Percentiles rank a stretch among this genome's conserved stretches.
Evolutionary conservation across 2,113 vertebrate species (phyloP).

Genomic region (Pedetes capensis): DNA sequence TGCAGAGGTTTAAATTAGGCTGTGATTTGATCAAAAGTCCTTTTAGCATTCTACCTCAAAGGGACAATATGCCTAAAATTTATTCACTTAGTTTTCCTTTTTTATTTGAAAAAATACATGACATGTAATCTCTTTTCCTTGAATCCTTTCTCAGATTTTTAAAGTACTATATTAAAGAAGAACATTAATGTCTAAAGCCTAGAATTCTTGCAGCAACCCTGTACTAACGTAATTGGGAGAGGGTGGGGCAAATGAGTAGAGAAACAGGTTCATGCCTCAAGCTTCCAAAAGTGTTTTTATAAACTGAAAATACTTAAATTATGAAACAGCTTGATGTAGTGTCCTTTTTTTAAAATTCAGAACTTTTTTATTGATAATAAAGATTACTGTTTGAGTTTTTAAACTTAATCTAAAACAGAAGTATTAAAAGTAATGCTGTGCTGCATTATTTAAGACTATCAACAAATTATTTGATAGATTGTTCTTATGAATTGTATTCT

Average conservation of each 20-base stretch:
- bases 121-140: slow-evolving; percentile 76
- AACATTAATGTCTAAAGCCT: slow-evolving; percentile 76
- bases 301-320: slow-evolving; percentile 85
- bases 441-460: slow-evolving; percentile 81
- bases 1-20: slow-evolving; percentile 75
- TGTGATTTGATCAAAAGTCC: slow-evolving; percentile 80
- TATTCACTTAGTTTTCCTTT: slow-evolving; percentile 79
- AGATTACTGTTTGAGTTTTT: slow-evolving; percentile 83
- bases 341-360: slow-evolving; percentile 84
- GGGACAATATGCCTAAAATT: slow-evolving; percentile 75
- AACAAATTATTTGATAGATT: slow-evolving; percentile 84
- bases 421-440: slow-evolving; percentile 82
- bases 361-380: slow-evolving; percentile 83
- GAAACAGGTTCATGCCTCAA: slow-evolving; percentile 80
- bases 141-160: slow-evolving; percentile 68
- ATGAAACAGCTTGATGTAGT: slow-evolving; percentile 82
- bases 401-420: slow-evolving; percentile 80
- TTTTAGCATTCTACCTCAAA: slow-evolving; percentile 86
- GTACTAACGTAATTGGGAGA: slow-evolving; percentile 77
- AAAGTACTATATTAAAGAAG: slow-evolving; percentile 74
- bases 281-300: slow-evolving; percentile 88
- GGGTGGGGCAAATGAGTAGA: slow-evolving; percentile 76
- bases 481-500: slow-evolving; percentile 85
- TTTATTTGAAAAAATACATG: slow-evolving; percentile 73
- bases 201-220: slow-evolving; percentile 75